Conservation (phyloP, 2,797 vertebrate species). For the Acanthopagrus latus region DNA sequence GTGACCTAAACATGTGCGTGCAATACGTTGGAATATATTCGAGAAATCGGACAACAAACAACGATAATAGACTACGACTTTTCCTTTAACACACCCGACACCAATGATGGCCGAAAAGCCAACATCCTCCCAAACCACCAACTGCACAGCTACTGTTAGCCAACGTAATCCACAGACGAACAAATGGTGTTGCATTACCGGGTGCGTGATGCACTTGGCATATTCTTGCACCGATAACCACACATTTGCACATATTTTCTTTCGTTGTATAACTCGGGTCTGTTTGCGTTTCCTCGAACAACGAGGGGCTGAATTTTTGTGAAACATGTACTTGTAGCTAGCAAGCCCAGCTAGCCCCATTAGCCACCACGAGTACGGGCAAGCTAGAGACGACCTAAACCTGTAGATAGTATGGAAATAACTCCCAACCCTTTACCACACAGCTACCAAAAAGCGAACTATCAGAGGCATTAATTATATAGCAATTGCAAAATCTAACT, state of each 20-base stretch:
- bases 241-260: accelerated
- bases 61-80: not conserved
- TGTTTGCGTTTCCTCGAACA: not conserved
- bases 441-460: accelerated
- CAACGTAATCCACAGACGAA: not conserved
- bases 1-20: accelerated
- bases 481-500: accelerated
- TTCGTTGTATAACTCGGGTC: too few relatives aligned
- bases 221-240: accelerated
- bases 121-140: not conserved
- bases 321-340: conserved; percentile 45
- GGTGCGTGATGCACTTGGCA: accelerated
- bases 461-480: accelerated
- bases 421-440: not conserved
- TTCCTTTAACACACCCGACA: not conserved
- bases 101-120: conserved; percentile 8
- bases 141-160: not conserved
- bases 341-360: conserved; percentile 32
- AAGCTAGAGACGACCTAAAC: conserved; percentile 11
- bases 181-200: accelerated
- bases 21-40: accelerated
- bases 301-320: not conserved
- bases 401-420: not conserved
- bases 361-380: conserved; percentile 40
- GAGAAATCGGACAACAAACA: not conserved